Base-by-base conservation (phyloP, 2,113 vertebrate species). In the Hucho hucho region DNA sequence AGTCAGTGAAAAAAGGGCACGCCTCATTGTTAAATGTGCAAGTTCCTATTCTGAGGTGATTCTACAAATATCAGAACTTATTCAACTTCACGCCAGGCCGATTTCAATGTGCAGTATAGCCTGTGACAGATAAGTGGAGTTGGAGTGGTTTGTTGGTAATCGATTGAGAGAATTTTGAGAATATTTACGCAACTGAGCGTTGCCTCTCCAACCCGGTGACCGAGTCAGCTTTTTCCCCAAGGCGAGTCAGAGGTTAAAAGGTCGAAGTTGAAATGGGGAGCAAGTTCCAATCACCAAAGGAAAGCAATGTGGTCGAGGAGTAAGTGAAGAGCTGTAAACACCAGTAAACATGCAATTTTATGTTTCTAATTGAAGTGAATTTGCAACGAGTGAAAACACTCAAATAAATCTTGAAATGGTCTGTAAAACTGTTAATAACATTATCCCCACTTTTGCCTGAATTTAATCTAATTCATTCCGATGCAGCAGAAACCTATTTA, bases 141-240 rank as follows among this genome's bases (percentile, higher is more conserved):
- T 43, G 16, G 58, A 61, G 20, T 61, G n/a, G 58, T 16, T 61
- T 61, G 58, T 61, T 61, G n/a, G 58, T 61, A 61, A 61, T 61
- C 58, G 29, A 67, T 67, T 67, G 37, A 64, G 22, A 43, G 2
- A 18, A 25, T 64, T 74, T 73, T 73, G 2, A 6, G 12, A 32
- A 20, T 64, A 87, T 91, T 90, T 93, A 91, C 90, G 91, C 86
- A 91, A 92, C 92, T 93, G 83, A 87, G 83, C 87, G 85, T 81
- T 84, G 88, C 84, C 90, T 89, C 88, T 87, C 90, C 88, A 84
- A 85, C 79, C 85, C 83, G 37, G 86, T 92, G 92, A 93, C 92
- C 89, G 47, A 89, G 92, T 92, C 92, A 43, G 81, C 80, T 78
- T 81, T 89, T 89, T 90, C 28, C 28, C 90, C 83, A 81, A 83